Evolutionary conservation across 1,140 invertebrate genomes (phyloP), one percentile per base, ranked within the genome.

Genomic region (Papilio helenus): DNA sequence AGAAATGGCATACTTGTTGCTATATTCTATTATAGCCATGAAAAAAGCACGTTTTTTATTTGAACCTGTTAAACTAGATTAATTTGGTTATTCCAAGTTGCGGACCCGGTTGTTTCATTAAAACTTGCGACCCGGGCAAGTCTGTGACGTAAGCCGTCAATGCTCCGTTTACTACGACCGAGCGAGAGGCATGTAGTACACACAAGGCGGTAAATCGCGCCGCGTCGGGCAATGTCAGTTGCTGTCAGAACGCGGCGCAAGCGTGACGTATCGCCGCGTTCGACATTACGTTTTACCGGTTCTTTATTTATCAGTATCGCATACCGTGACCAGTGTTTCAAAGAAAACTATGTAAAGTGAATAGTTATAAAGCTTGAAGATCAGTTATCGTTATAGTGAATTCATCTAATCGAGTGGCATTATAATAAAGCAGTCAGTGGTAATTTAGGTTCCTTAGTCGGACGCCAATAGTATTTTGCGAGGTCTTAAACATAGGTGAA

Each of bases 381-480:
- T 80, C 55, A 46, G n/a, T 39, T 58, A 42, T 16, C 61, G 29
- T n/a, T 61, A 46, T 73, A 83, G 86, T 88, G 84, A 79, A 80
- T 84, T 84, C 18, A 46, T 74, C 61, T 39, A 80, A 76, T 81
- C 76, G 87, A 91, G 88, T 92, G 89, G 81, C 80, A 79, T 80
- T 87, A 84, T 89, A 88, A 90, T 92, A 92, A 89, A 84, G 87
- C 80, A 80, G 82, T 92, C 89, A 89, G 91, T 93, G 92, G 88
- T 91, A 92, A 89, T 90, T 88, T 88, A 90, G 79, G 84, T 84
- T 87, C 51, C 51, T 55, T 20, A 83, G 85, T 86, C 84, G 85
- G 82, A 82, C 82, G 82, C 79, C 80, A 78, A 79, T 83, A n/a
- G n/a, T n/a, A 85, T 72, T 84, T 79, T 87, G 46, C 73, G 44